Evolutionary conservation across 2,797 vertebrate species (phyloP).

Genomic region (Sphenopsis melanotis): DNA sequence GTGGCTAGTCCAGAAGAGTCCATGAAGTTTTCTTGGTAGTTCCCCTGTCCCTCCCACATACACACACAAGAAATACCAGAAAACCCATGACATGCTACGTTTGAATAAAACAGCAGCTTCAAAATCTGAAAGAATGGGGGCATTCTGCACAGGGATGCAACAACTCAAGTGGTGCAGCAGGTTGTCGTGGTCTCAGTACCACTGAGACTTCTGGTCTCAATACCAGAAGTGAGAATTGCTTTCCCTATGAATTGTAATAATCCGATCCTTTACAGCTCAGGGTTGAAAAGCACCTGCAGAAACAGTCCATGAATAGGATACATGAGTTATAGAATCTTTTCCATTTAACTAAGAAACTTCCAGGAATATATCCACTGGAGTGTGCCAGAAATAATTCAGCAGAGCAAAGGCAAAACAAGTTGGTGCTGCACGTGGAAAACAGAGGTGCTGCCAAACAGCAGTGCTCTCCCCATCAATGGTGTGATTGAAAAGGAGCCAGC

Average conservation of each 20-base stretch:
- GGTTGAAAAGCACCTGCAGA: background rate
- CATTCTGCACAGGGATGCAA: background rate
- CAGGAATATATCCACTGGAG: background rate
- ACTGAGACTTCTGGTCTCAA: background rate
- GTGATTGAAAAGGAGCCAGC: background rate
- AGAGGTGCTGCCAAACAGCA: background rate
- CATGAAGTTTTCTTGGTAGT: background rate
- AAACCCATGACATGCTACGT: fast-evolving
- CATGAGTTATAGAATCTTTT: background rate
- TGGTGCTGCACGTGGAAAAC: background rate
- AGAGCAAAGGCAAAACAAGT: background rate
- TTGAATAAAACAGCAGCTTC: background rate
- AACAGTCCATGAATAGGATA: background rate
- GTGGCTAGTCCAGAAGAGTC: background rate
- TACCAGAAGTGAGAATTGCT: background rate
- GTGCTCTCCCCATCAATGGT: background rate
- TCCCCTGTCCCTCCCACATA: background rate
- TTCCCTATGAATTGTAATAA: background rate
- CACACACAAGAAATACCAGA: background rate
- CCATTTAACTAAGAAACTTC: background rate
- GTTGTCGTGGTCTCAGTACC: background rate
- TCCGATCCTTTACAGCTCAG: background rate
- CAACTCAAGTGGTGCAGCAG: background rate
- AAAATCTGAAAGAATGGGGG: background rate
- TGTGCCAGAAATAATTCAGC: background rate